Base-by-base conservation (phyloP, 2,797 vertebrate species). In the Pterois miles region DNA sequence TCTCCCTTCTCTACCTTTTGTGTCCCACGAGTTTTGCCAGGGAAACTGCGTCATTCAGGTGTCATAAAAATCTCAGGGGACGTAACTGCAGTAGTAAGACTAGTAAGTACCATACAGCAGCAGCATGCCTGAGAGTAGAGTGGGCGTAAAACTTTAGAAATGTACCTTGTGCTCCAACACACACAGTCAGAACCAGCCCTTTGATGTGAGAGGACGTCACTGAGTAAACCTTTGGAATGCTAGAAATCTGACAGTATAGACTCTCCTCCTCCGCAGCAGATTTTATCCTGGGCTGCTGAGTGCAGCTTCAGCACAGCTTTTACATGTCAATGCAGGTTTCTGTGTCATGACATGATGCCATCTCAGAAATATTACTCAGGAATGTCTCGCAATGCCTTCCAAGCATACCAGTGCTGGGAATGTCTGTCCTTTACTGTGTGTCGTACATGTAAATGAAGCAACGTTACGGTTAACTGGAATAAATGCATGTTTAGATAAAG, bases 341-440 rank as follows among this genome's bases (percentile, higher is more conserved):
- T 85, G 85, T 87, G 85, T 89, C 67, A 87, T 70, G 72, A 85
- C 80, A 80, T 82, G 91, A 92, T 80, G 83, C 82, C 82, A 82
- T 83, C 80, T 46, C 57, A 34, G 33, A 89, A 88, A 87, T 73
- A 86, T 87, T 82, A 63, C 48, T 59, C 63, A 68, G 72, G 83
- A 92, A 92, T 87, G 82, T 63, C 76, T 80, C 63, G 23, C 68
- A 1, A 40, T 54, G 72, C 58, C 84, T 83, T 76, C 80, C 82
- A 71, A 65, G 60, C 80, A 91, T 88, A 40, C 90, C 84, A 70
- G 0, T 13, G 56, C 60, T 57, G 40, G 25, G 70, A 81, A 78
- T 33, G 40, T 76, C 11, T 56, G 20, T 14, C 18, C 23, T 71
- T 81, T 78, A 16, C n/a, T n/a, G n/a, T n/a, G n/a, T 6, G 2